Evolutionary conservation across 2,113 vertebrate species (phyloP), one percentile per base, ranked within the genome.

Genomic region (Machaerirhynchus nigripectus): DNA sequence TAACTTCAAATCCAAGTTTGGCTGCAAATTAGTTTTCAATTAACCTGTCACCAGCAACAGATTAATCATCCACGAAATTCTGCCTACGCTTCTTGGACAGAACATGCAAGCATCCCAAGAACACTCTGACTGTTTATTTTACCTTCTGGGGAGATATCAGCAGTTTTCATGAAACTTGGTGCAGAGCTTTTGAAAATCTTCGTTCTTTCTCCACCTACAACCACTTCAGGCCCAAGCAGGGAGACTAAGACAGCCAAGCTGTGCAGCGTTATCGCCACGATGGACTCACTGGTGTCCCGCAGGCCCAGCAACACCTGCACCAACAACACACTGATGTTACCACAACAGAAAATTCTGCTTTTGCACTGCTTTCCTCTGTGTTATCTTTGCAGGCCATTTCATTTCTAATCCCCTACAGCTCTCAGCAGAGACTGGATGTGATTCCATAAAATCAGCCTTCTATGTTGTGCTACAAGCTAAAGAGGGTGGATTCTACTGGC

Each of bases 111-210:
- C 78, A 91, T 31, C 68, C 63, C 5, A 2, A 74, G 37, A 61
- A 21, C 33, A 4, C 39, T 28, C 18, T 37, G n/a, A 61, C 37
- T 3, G 1, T 42, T 6, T 88, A 13, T 16, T 96, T 98, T 98
- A 99, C 99, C 99, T 98, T 99, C 99, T 63, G 98, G 99, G 47
- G 99, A 99, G 94, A 98, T 96, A 57, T 99, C 98, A 27, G 97
- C 96, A 18, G 98, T 99, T 98, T 98, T 99, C 59, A 98, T 98
- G 96, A 99, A 99, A 93, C 99, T 98, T 21, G 99, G 99, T 11
- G 98, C 99, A 42, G 98, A 99, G 87, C 98, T 97, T 97, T 99
- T 99, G 97, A 99, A 99, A 96, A 99, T 99, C 96, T 99, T 99
- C 1, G 96, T 98, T 96, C 99, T 98, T 95, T 99, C 98, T 78